Evolutionary conservation across 2,797 vertebrate genomes (phyloP).

Genomic region (Sebastes wilsoni): DNA sequence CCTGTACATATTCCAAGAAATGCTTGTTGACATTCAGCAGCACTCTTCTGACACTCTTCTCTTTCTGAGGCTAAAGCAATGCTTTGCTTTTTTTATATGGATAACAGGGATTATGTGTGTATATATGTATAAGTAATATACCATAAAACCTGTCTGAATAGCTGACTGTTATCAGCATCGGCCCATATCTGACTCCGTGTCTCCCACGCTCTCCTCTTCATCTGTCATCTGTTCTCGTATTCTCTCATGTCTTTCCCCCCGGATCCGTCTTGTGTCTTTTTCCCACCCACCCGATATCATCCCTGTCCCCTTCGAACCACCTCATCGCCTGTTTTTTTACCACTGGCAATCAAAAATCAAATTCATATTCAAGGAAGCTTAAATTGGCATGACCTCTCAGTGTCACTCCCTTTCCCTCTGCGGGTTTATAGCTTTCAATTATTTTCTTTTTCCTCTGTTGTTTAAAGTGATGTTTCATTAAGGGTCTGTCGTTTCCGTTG

Average conservation of each 20-base stretch:
- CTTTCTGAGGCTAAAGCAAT: neutral
- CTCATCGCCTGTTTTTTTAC: conserved; percentile 18
- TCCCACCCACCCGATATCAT: conserved; percentile 9
- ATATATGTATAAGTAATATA: neutral
- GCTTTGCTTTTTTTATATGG: neutral
- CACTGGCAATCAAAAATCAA: conserved; percentile 34
- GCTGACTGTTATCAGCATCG: neutral
- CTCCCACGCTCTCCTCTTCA: conserved; percentile 19
- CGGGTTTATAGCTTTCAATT: conserved; percentile 42
- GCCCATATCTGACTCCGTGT: neutral
- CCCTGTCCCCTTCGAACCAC: neutral
- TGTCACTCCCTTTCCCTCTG: neutral
- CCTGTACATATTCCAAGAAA: neutral
- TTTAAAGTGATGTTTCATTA: conserved; percentile 49
- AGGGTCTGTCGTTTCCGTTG: conserved; percentile 6
- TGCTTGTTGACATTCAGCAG: neutral
- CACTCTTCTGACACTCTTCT: neutral
- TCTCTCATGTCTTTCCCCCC: conserved; percentile 11
- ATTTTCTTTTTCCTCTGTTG: conserved; percentile 43
- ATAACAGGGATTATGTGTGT: neutral
- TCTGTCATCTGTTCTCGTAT: conserved; percentile 26
- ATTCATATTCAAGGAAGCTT: conserved; percentile 42
- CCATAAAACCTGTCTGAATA: neutral
- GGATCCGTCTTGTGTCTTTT: conserved; percentile 25
- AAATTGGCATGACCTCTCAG: conserved; percentile 50